Base-by-base conservation (phyloP, 37 sponge, comb jelly and placozoan genomes). In the Ianthella basta region DNA sequence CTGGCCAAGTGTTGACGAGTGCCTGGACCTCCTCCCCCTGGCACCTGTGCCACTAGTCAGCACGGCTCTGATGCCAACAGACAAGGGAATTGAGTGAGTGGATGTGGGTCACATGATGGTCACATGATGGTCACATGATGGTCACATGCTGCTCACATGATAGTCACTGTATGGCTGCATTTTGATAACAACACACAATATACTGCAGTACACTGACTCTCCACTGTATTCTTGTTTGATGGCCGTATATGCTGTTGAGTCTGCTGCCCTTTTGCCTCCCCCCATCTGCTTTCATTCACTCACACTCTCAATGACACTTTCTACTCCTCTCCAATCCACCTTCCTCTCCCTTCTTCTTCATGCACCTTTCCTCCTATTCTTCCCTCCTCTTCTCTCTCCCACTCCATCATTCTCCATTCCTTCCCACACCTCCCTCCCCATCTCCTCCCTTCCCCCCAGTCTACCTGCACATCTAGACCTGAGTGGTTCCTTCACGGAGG, bases 11-110 rank as follows among this genome's bases (percentile, higher is more conserved):
- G 78, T 84, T 18, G 89, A 91, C 38, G 89, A 88, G 44, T 94
- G 95, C 38, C 16, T 18, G 14, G 69, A 86, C 59, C 79, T 54
- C 27, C 80, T 84, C 3, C 82, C 82, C 13, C 81, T 87, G 13
- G 84, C 72, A 39, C 63, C 37, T 16, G 3, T 91, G 54, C 63
- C 91, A 23, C 92, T 87, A 59, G 82, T 92, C 55, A 94, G 92
- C 60, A 91, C 92, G 10, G 91, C 92, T 85, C 80, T 94, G 75
- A 88, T 92, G 36, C 91, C 92, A 24, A 84, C 88, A 13, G 81
- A 89, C 29, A 94, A 94, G 70, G 90, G 90, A 72, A 79, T 87
- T 3, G 81, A 89, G 95, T 94, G 78, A 87, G 92, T 79, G n/a
- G 8, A 3, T 19, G 74, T 3, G 53, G 6, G 21, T 41, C 32